Conservation (phyloP, 1,140 invertebrate species). For the Acyrthosiphon pisum region DNA sequence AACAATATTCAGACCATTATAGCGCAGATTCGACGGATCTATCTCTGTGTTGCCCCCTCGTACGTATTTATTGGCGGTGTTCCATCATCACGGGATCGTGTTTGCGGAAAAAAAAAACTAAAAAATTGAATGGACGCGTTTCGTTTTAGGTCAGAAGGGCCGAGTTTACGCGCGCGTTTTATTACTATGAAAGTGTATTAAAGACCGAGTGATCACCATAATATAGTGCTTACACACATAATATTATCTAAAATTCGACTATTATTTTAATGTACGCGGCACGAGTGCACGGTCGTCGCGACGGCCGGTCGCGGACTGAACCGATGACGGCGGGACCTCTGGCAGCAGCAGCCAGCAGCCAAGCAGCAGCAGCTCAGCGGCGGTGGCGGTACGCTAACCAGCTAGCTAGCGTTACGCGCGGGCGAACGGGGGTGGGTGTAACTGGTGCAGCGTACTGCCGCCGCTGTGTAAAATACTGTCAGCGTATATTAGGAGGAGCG, state of each 20-base stretch:
- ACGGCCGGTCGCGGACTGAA: conserved; percentile 16
- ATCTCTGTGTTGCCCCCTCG: conserved; percentile 31
- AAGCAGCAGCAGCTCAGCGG: background rate
- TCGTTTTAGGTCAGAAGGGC: background rate
- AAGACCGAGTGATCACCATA: background rate
- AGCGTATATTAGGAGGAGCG: conserved; percentile 2
- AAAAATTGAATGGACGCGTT: background rate
- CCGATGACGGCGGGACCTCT: background rate
- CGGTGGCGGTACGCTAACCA: background rate
- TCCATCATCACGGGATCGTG: background rate
- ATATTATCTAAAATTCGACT: background rate
- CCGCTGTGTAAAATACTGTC: background rate
- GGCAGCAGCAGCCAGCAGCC: background rate
- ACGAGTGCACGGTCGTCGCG: background rate
- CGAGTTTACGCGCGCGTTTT: background rate
- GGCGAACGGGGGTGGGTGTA: background rate
- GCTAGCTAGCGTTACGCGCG: background rate
- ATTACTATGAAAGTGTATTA: background rate
- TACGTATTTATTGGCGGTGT: background rate
- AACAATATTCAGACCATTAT: conserved; percentile 17
- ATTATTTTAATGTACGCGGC: background rate
- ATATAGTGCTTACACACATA: background rate
- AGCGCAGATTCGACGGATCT: background rate
- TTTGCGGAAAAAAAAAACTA: no score
- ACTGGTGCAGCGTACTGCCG: conserved; percentile 33